Evolutionary conservation across 2,888 invertebrate species (phyloP), one percentile per base, ranked within the genome.

Genomic region (Acleris literana): DNA sequence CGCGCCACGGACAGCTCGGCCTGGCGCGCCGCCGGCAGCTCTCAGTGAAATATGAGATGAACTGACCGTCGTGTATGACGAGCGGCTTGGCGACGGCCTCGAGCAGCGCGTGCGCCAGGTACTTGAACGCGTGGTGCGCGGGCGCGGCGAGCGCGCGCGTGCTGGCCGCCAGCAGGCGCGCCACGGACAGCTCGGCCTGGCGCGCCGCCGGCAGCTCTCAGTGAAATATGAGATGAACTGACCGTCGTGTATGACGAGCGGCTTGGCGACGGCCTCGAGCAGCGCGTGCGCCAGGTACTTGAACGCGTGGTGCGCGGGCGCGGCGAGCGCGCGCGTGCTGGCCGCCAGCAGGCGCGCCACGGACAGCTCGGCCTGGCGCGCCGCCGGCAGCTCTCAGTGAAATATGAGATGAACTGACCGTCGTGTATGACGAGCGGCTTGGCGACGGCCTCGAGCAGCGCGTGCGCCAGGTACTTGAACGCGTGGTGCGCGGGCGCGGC

Each of bases 171-270:
- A 52, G 7, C 7, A 58, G 63, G 29, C 1, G 9, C n/a, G 17
- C 18, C 29, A 46, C n/a, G 0, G 49, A 22, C 44, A 62, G 22
- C 0, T 20, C 68, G 53, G 22, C 16, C 39, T 48, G 52, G 18
- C 25, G 61, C 33, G 63, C 57, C 20, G 16, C 39, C 16, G 59
- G 55, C 52, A 69, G 57, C 61, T 60, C 46, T n/a, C n/a, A n/a
- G n/a, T n/a, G n/a, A n/a, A n/a, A 2, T 9, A 33, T 13, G 3
- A 3, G 11, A 11, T 3, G 11, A 11, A 33, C 79, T 70, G 16
- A 87, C 87, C 85, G 65, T 87, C 87, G 2, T 77, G 76, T 33
- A 77, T 62, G 16, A 86, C 81, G 18, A 84, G 74, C 18, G 81
- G 76, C 48, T 72, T 66, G 7, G 76, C 74, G n/a, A 86, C 53